These are phyloP conservation scores for Temnothorax unifasciatus DNA, from an alignment of 2,888 invertebrate genomes.

Conservation along the genomic window DNA sequence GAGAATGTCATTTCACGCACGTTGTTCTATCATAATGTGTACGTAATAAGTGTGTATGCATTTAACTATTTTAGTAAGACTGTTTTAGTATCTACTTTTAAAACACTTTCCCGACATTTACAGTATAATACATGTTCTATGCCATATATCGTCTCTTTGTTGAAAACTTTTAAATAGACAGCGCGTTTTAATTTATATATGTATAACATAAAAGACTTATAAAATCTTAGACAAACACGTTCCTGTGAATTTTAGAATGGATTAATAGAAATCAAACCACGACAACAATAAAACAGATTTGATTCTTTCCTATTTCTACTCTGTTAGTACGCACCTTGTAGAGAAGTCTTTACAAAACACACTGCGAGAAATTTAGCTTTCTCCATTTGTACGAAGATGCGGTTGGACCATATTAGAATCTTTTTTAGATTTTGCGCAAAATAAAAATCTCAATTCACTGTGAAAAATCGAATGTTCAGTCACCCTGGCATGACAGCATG, in stretches of 20 bases:
- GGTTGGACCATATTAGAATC: conserved; percentile 5
- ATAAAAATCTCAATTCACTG: conserved; percentile 6
- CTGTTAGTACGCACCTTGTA: conserved; percentile 2
- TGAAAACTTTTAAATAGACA: not conserved
- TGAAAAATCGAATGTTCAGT: conserved; percentile 7
- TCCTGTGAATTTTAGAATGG: not conserved
- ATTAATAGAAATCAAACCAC: conserved; percentile 1
- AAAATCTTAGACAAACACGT: not conserved
- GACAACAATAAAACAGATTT: not conserved
- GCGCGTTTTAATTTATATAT: not conserved
- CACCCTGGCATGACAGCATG: not conserved
- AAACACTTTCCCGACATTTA: not conserved
- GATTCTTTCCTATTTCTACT: conserved; percentile 25
- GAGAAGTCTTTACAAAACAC: conserved; percentile 33
- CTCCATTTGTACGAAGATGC: conserved; percentile 34
- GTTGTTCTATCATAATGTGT: not conserved
- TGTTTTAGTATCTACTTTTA: not conserved
- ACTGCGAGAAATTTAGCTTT: conserved; percentile 39
- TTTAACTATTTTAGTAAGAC: conserved; percentile 1
- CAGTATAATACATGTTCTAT: not conserved
- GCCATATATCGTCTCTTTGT: not conserved
- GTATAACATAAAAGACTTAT: not conserved
- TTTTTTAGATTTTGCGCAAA: conserved; percentile 22
- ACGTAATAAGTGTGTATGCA: not conserved
- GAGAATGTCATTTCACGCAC: not conserved